A percentile compares a stretch with the other conserved stretches of the same genome.
phyloP scores from a whole-genome alignment of 64 coral and sea anemone genomes.

The Dendronephthya gigantea region DNA sequence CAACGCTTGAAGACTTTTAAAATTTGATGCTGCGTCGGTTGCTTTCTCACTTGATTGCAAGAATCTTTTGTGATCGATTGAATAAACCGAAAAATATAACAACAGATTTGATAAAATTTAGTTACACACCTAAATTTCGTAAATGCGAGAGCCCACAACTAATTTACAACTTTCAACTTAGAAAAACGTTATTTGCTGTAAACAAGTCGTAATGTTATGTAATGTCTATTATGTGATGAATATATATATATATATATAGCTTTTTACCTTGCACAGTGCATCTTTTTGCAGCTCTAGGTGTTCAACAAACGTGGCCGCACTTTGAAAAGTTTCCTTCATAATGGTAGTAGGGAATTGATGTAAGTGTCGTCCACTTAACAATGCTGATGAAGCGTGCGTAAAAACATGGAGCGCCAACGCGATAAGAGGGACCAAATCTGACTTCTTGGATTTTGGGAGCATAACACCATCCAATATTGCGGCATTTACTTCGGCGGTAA shows the following conservation, averaged over 20 bases:
- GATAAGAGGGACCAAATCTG: not conserved
- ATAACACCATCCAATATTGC: not conserved
- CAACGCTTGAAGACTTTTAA: not conserved
- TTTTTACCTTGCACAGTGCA: not conserved
- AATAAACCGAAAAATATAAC: slow-evolving; percentile 3
- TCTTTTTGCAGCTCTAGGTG: not conserved
- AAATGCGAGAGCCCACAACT: too few relatives aligned
- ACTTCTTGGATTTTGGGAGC: not conserved
- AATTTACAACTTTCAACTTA: too few relatives aligned
- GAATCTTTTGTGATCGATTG: not conserved
- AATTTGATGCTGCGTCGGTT: not conserved
- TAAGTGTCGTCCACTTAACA: not conserved
- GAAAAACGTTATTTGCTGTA: too few relatives aligned
- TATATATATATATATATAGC: too few relatives aligned
- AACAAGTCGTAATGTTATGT: too few relatives aligned
- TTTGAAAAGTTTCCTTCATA: not conserved
- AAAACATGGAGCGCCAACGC: not conserved
- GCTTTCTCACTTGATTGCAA: not conserved
- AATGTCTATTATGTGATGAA: too few relatives aligned
- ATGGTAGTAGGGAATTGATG: not conserved
- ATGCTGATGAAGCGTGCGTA: not conserved
- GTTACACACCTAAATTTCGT: too few relatives aligned
- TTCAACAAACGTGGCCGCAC: not conserved
- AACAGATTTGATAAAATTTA: too few relatives aligned
- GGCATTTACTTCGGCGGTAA: not conserved